Conservation (phyloP, 2,888 invertebrate species). For the Heteromurus nitidus region DNA sequence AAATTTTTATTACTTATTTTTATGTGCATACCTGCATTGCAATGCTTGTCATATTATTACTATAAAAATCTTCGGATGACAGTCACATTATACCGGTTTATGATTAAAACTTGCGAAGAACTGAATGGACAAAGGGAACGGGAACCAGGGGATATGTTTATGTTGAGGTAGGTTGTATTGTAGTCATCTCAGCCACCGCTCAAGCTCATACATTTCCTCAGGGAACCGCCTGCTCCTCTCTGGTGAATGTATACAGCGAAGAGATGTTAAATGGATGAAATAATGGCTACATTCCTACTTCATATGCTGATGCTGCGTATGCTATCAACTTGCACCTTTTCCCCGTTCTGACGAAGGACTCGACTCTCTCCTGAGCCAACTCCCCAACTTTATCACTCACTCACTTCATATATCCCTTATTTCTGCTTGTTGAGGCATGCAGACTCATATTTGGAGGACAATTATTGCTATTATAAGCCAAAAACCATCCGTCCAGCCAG, state of each 20-base stretch:
- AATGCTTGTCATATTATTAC: constrained; percentile 49
- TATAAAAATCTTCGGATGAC: constrained; percentile 43
- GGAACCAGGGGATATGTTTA: constrained; percentile 6
- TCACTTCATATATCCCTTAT: constrained; percentile 2
- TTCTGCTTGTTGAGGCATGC: neutral
- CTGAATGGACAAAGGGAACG: constrained; percentile 22
- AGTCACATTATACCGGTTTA: neutral
- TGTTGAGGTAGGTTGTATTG: constrained; percentile 56
- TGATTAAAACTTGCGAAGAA: constrained; percentile 20
- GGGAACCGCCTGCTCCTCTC: constrained; percentile 32
- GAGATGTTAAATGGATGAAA: constrained; percentile 1
- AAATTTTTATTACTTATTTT: constrained; percentile 54
- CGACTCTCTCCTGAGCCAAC: neutral
- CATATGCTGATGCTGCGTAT: neutral
- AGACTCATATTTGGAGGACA: constrained; percentile 9
- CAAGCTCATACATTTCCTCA: constrained; percentile 25
- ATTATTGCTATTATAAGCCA: neutral
- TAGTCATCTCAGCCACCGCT: neutral
- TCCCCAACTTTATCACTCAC: neutral
- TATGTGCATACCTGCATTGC: constrained; percentile 18
- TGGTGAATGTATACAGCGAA: neutral
- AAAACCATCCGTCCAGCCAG: constrained; percentile 23
- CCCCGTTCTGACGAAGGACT: neutral
- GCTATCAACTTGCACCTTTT: neutral
- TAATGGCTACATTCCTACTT: neutral